These are phyloP conservation scores for Epinephelus moara DNA, from an alignment of 2,113 vertebrate genomes.

Conservation along the genomic window DNA sequence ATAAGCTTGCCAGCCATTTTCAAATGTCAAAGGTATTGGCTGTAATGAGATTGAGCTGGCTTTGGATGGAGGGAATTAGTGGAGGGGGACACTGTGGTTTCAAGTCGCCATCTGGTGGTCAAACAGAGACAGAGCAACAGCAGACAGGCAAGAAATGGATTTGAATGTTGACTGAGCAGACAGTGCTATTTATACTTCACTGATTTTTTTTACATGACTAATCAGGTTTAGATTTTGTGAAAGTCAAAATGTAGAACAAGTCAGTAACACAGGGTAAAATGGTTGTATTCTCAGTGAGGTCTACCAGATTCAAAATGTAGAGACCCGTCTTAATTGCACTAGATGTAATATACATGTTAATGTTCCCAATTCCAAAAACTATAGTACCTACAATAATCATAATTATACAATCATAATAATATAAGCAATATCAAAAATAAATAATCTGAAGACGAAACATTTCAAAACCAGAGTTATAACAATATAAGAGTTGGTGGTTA, in stretches of 20 bases:
- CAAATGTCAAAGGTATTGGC: constrained; percentile 69
- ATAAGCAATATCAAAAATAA: too few species aligned
- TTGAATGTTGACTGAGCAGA: neutral
- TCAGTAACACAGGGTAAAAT: neutral
- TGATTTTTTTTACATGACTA: too few species aligned
- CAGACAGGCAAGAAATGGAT: too few species aligned
- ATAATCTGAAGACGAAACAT: too few species aligned
- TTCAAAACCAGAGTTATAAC: too few species aligned
- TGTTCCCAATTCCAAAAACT: too few species aligned
- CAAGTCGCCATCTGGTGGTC: constrained; percentile 60
- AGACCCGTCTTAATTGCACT: too few species aligned
- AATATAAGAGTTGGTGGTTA: too few species aligned
- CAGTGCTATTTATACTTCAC: too few species aligned
- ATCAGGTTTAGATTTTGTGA: neutral
- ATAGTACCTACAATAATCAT: too few species aligned
- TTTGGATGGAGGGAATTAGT: constrained; percentile 31
- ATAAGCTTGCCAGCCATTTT: constrained; percentile 50
- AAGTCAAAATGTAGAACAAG: neutral
- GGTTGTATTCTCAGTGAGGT: neutral
- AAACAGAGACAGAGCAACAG: neutral
- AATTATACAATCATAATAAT: too few species aligned
- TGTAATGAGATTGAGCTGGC: constrained; percentile 65
- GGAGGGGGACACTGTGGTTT: neutral
- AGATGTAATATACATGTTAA: too few species aligned
- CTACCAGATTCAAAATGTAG: neutral